These are phyloP conservation scores for Campoplex nolae DNA, from an alignment of 2,888 invertebrate genomes.

Conservation along the genomic window DNA sequence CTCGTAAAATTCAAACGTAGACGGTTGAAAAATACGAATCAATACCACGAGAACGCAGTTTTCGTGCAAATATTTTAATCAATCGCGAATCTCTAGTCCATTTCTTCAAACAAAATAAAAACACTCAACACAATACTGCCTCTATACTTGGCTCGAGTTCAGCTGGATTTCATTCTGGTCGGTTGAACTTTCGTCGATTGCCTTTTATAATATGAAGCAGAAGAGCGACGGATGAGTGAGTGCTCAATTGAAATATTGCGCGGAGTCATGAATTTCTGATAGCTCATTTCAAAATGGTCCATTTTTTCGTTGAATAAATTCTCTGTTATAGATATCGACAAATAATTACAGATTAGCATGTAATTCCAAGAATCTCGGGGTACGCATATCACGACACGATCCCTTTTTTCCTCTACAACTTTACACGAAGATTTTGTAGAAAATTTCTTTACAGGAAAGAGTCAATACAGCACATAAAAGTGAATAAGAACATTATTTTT, in stretches of 20 bases:
- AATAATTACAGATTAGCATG: too few species aligned
- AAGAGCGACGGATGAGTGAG: neutral
- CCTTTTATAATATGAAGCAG: neutral
- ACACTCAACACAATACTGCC: neutral
- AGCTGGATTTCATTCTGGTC: neutral
- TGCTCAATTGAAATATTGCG: neutral
- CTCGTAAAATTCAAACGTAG: too few species aligned
- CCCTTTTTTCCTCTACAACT: neutral
- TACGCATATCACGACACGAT: neutral
- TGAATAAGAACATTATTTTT: neutral
- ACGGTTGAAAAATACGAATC: too few species aligned
- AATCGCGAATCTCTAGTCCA: neutral
- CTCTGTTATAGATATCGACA: too few species aligned
- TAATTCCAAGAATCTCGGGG: too few species aligned
- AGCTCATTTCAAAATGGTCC: neutral
- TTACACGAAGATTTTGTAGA: neutral
- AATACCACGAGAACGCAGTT: neutral
- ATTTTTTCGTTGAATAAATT: neutral
- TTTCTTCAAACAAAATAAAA: neutral
- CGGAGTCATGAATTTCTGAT: neutral
- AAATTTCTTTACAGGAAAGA: neutral
- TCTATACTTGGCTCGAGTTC: neutral
- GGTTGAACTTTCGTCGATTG: too few species aligned
- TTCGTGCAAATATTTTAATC: neutral
- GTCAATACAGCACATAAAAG: neutral